Evolutionary conservation across 1,140 invertebrate species (phyloP), one percentile per base, ranked within the genome.

Genomic region (Apolygus lucorum): DNA sequence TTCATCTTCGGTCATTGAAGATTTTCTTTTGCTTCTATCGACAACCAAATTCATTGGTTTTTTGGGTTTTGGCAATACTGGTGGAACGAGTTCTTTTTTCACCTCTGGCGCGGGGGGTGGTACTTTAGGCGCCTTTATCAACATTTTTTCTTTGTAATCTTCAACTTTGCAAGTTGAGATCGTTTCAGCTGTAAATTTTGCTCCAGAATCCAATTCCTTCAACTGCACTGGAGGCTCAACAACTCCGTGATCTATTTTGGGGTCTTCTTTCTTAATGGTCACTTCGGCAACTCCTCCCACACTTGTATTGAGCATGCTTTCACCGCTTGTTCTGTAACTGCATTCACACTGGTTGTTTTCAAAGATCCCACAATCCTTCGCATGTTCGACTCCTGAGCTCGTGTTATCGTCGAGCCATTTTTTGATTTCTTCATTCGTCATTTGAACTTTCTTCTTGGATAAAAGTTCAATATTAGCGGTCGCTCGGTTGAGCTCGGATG

Each of bases 341-440:
- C 73, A 74, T 63, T 72, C 71, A 62, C 73, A 74, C 52, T 70
- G 69, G 29, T 71, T 72, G 17, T 74, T 75, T 22, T 74, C 73
- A 67, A 72, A 74, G 21, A 75, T 70, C 0, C 68, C 69, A 66
- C 73, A 75, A 27, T 73, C 70, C 67, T 74, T 70, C 21, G 62
- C 66, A 54, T 74, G 71, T 29, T 74, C 72, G 29, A 71, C 70
- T 28, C 69, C 73, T n/a, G 69, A 28, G 67, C 66, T 74, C 28
- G 71, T 71, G 72, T 83, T 85, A 69, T 88, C 86, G 67, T 85
- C 85, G 0, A 89, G 74, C 87, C 87, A 88, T 74, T 87, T 87
- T 69, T 88, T 85, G 63, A 88, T 88, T 74, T 88, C 85, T 74
- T 89, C 88, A 14, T 83, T 86, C 0, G 87, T 86, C 85, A 88